These are phyloP conservation scores for Garrulus glandarius DNA, from an alignment of 2,797 vertebrate species.

Conservation along the genomic window DNA sequence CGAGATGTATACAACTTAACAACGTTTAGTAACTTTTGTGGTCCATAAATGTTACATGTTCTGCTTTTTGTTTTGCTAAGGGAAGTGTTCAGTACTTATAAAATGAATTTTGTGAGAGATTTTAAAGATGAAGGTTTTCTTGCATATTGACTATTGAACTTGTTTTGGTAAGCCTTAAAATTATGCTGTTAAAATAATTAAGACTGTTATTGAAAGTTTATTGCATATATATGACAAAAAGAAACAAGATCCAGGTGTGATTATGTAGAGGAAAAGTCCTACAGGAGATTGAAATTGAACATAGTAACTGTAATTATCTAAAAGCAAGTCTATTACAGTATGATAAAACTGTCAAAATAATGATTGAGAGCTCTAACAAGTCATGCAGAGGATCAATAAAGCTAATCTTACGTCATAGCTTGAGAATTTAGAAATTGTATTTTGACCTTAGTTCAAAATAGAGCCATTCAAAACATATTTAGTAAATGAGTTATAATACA, in stretches of 20 bases:
- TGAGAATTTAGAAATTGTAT: conserved; percentile 72
- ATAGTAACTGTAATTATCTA: conserved; percentile 67
- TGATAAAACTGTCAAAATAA: conserved; percentile 78
- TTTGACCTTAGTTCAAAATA: conserved; percentile 57
- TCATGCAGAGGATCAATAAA: conserved; percentile 71
- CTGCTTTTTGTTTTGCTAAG: neutral
- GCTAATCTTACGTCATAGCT: conserved; percentile 63
- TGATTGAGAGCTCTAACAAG: conserved; percentile 68
- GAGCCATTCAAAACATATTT: conserved; percentile 53
- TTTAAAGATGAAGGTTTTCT: conserved; percentile 12
- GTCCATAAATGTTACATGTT: neutral
- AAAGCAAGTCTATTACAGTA: conserved; percentile 73
- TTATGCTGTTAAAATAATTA: conserved; percentile 47
- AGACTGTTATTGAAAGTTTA: conserved; percentile 46
- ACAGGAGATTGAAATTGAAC: conserved; percentile 66
- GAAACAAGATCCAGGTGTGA: conserved; percentile 42
- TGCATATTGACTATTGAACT: conserved; percentile 35
- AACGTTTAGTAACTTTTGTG: neutral
- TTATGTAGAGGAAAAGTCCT: conserved; percentile 54
- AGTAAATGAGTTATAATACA: conserved; percentile 44
- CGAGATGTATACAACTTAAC: neutral
- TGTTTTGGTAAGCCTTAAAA: neutral
- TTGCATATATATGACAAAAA: conserved; percentile 39
- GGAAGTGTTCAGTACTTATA: neutral
- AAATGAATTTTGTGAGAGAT: conserved; percentile 39